Percentiles rank a stretch among this genome's conserved stretches.
These are phyloP conservation scores for Prunella strophiata DNA, from an alignment of 2,797 vertebrate genomes.

Conservation along the genomic window DNA sequence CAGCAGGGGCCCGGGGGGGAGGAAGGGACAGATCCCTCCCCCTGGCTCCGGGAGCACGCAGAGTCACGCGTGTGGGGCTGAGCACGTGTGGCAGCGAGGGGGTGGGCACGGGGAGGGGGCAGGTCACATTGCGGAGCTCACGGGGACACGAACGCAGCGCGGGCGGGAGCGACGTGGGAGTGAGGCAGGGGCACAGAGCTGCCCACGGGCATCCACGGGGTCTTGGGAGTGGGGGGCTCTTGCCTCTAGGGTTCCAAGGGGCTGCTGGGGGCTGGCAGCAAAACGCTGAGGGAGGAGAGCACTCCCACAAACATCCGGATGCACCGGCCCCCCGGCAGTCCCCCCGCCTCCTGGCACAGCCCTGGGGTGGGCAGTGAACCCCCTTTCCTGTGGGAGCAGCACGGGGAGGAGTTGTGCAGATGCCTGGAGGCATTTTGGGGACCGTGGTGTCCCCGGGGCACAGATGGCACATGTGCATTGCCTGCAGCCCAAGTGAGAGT, in stretches of 20 bases:
- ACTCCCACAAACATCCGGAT: not conserved
- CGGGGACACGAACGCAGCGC: not conserved
- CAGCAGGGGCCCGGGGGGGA: not conserved
- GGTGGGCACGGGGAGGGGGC: not conserved
- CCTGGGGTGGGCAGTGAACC: not conserved
- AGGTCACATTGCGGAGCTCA: conserved; percentile 12
- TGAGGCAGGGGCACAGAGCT: not conserved
- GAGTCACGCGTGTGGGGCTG: conserved; percentile 15
- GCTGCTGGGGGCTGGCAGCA: not conserved
- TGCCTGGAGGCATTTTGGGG: not conserved
- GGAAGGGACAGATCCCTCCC: not conserved
- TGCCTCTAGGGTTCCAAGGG: accelerated
- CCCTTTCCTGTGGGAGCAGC: accelerated
- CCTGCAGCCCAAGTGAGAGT: not conserved
- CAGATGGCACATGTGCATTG: accelerated
- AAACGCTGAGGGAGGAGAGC: not conserved
- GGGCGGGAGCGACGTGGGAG: not conserved
- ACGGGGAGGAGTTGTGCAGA: not conserved
- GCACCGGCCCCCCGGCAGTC: accelerated
- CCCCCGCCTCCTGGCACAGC: accelerated
- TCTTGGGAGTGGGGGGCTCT: not conserved
- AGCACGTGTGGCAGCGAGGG: not conserved
- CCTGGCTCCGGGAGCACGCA: accelerated
- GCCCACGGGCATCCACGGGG: not conserved
- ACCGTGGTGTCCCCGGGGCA: not conserved